Conservation (phyloP, 2,113 vertebrate species). For the Prunella fulvescens region DNA sequence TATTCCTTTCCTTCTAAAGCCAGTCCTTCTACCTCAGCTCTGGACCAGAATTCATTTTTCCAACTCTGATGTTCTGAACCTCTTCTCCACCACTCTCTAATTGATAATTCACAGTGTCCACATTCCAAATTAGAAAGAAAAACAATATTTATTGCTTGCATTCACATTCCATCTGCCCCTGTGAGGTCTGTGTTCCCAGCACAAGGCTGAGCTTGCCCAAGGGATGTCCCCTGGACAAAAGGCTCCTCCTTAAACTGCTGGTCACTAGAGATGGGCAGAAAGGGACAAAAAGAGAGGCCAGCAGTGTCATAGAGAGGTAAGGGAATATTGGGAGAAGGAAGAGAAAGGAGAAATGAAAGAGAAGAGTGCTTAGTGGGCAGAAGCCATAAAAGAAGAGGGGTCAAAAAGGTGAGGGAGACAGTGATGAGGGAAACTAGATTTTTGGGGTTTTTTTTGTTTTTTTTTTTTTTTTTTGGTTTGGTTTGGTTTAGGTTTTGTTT, state of each 20-base stretch:
- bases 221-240: not conserved
- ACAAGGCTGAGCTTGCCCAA: not conserved
- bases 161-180: not conserved
- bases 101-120: not conserved
- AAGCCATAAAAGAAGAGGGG: not conserved
- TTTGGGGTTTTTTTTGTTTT: no score
- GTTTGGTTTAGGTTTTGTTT: no score
- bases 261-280: not conserved
- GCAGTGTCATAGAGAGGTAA: not conserved
- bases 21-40: not conserved
- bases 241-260: not conserved
- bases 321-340: not conserved
- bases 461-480: not conserved
- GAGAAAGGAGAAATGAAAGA: not conserved
- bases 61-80: not conserved
- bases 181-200: not conserved
- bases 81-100: not conserved
- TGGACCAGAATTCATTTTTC: not conserved
- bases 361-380: not conserved
- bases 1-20: not conserved
- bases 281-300: rapidly evolving
- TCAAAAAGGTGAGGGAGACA: not conserved
- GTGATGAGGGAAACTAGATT: not conserved
- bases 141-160: not conserved
- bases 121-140: not conserved